These are phyloP conservation scores for Otolemur crassicaudatus DNA, from an alignment of 2,797 vertebrate genomes.

Conservation along the genomic window DNA sequence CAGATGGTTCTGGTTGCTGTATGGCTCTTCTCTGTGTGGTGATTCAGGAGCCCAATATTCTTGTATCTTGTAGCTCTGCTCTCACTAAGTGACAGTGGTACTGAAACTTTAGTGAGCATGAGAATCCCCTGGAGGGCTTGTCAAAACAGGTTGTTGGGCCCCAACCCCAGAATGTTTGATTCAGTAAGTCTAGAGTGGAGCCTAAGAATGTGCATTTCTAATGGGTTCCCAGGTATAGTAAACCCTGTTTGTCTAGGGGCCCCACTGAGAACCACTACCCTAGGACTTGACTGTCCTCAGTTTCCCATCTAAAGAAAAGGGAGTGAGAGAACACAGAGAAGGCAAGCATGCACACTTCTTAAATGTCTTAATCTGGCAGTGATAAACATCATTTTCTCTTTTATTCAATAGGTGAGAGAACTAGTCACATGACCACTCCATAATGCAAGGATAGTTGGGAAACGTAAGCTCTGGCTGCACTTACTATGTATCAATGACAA, in stretches of 20 bases:
- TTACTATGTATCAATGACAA: background rate
- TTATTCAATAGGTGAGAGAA: conserved; percentile 9
- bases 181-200: background rate
- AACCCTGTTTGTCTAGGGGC: background rate
- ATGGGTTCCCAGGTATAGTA: background rate
- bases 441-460: background rate
- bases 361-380: background rate
- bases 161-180: background rate
- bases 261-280: background rate
- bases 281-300: background rate
- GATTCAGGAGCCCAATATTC: background rate
- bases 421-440: background rate
- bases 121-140: background rate
- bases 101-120: background rate
- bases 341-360: background rate
- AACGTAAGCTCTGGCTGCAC: background rate
- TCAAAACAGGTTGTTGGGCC: background rate
- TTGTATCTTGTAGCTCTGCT: background rate
- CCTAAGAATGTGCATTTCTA: background rate
- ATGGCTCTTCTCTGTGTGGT: background rate
- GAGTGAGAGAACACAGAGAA: background rate
- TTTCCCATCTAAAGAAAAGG: conserved; percentile 35
- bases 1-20: background rate
- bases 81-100: background rate
- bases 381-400: background rate